Conservation (phyloP, 2,113 vertebrate genomes). For the Nycticryphes semicollaris region DNA sequence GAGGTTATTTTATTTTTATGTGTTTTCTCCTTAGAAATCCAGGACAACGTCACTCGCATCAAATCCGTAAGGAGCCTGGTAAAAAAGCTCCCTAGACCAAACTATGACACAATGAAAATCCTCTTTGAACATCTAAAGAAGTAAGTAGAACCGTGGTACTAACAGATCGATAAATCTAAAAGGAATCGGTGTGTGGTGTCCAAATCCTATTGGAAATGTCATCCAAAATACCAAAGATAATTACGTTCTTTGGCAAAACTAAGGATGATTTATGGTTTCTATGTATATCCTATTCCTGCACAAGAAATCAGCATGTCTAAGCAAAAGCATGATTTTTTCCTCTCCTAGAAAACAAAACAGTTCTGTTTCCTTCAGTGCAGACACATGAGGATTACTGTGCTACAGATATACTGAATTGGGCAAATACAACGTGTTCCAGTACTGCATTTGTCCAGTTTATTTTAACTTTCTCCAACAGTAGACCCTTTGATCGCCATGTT, state of each 20-base stretch:
- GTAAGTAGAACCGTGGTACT: slow-evolving; percentile 68
- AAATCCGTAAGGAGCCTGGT: slow-evolving; percentile 83
- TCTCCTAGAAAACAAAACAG: background rate
- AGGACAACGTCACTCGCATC: slow-evolving; percentile 77
- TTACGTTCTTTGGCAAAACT: background rate
- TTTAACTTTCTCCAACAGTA: background rate
- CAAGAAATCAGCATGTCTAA: background rate
- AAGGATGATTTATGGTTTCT: background rate
- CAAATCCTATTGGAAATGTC: background rate
- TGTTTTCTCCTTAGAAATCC: slow-evolving; percentile 78
- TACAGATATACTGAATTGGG: background rate
- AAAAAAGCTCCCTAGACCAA: slow-evolving; percentile 84
- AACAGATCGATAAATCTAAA: background rate
- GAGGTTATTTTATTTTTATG: background rate
- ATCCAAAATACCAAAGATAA: background rate
- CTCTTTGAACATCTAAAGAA: slow-evolving; percentile 90
- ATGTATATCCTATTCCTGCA: background rate
- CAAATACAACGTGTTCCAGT: background rate
- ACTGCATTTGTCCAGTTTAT: background rate
- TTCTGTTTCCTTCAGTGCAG: background rate
- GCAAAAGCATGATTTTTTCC: background rate
- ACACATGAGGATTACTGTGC: background rate
- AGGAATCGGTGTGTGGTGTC: fast-evolving
- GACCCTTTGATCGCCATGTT: background rate
- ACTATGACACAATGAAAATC: slow-evolving; percentile 90